These are phyloP conservation scores for Oreocharis arfaki DNA, from an alignment of 2,113 vertebrate species.

Conservation along the genomic window DNA sequence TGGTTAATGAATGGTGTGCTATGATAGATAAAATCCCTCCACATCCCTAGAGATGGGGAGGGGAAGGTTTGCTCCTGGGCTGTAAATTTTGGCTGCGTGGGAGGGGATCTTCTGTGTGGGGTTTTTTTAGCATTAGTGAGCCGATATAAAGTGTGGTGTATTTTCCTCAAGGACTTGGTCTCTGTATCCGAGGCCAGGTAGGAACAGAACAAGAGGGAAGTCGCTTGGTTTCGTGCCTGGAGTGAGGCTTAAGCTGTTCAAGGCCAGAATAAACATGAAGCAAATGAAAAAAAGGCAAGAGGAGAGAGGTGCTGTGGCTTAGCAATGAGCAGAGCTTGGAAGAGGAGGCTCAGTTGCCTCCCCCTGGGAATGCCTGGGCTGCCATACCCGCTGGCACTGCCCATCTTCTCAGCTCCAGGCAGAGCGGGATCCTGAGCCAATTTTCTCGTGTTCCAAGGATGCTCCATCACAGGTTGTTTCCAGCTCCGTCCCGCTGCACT, in stretches of 20 bases:
- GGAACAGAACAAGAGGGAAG: conserved; percentile 25
- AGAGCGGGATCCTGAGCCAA: background rate
- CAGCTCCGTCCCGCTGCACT: background rate
- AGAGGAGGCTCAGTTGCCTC: background rate
- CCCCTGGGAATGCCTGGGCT: background rate
- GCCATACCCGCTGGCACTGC: background rate
- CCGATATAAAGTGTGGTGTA: background rate
- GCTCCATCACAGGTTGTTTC: background rate
- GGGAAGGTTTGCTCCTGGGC: background rate
- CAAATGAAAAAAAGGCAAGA: background rate
- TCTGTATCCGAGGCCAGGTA: conserved; percentile 8
- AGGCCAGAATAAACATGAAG: conserved; percentile 48
- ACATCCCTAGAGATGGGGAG: background rate
- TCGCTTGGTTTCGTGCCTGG: conserved; percentile 46
- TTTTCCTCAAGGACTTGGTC: conserved; percentile 23
- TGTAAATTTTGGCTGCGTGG: background rate
- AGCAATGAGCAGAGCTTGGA: conserved; percentile 21
- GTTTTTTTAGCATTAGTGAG: background rate
- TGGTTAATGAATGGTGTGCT: background rate
- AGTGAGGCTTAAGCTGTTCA: conserved; percentile 18
- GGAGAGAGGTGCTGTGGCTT: conserved; percentile 26
- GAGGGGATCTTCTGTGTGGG: background rate
- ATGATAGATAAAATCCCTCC: background rate
- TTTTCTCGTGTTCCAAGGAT: background rate
- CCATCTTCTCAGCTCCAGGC: conserved; percentile 6